Conservation (phyloP, 2,113 vertebrate species). For the Phyllostomus hastatus region DNA sequence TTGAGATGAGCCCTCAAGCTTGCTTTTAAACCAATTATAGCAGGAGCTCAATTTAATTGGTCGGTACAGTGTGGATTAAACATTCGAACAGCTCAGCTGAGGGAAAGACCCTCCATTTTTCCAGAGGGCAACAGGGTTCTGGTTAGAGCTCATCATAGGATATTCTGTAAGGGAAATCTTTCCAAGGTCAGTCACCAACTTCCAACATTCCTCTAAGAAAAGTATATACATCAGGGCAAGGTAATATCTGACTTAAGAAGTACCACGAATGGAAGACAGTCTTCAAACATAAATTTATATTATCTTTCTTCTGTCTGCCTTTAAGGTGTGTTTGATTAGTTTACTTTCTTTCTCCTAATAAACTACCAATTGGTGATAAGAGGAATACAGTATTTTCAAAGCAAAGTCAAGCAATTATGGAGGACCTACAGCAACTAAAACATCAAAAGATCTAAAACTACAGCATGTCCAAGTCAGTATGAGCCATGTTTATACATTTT, state of each 20-base stretch:
- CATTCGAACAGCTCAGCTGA: background rate
- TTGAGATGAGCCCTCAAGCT: background rate
- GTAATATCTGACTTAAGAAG: background rate
- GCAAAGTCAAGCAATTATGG: background rate
- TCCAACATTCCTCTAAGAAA: background rate
- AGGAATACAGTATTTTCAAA: conserved; percentile 1
- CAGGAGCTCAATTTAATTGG: background rate
- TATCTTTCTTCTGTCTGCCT: conserved; percentile 13
- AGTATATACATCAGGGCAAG: background rate
- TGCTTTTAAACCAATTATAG: background rate
- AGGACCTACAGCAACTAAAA: background rate
- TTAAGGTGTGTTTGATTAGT: background rate
- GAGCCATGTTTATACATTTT: background rate
- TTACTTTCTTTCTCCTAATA: background rate
- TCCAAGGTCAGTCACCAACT: background rate
- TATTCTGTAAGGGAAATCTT: background rate
- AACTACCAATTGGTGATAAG: conserved; percentile 7
- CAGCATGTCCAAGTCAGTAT: background rate
- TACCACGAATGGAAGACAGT: background rate
- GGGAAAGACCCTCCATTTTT: background rate
- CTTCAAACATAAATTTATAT: background rate
- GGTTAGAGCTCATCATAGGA: background rate
- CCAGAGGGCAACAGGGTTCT: background rate
- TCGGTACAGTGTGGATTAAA: background rate
- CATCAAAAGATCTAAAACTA: background rate